Percentiles rank a stretch among this genome's conserved stretches.
phyloP scores from a whole-genome alignment of 2,113 vertebrate species.

The Crotalus tigris region DNA sequence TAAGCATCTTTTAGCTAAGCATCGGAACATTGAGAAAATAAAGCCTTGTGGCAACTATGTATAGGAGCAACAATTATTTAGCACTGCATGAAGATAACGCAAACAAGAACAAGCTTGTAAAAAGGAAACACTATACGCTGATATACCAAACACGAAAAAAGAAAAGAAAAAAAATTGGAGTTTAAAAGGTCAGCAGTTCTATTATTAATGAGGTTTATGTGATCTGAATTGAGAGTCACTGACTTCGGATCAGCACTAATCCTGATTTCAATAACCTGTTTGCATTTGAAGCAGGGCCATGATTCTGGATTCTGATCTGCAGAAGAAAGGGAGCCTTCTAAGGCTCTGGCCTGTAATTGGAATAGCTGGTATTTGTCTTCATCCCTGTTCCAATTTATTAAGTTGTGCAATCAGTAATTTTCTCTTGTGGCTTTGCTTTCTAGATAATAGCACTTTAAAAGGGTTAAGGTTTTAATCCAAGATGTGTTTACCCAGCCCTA shows the following conservation, averaged over 20 bases:
- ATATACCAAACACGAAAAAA: not conserved
- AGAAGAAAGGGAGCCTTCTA: not conserved
- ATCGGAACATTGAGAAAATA: not conserved
- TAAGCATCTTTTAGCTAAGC: not conserved
- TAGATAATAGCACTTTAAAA: slow-evolving; percentile 40
- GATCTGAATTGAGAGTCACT: not conserved
- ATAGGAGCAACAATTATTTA: not conserved
- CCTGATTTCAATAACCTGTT: slow-evolving; percentile 5
- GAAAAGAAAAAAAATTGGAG: not conserved
- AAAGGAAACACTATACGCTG: not conserved
- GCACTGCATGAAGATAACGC: not conserved
- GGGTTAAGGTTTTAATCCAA: slow-evolving; percentile 19
- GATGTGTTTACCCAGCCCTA: slow-evolving; percentile 24
- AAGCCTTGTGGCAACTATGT: not conserved
- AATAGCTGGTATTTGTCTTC: not conserved
- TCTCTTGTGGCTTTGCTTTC: slow-evolving; percentile 31
- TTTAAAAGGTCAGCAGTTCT: slow-evolving; percentile 34
- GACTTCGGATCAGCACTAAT: not conserved
- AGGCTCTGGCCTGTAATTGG: slow-evolving; percentile 24
- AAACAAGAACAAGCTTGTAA: not conserved
- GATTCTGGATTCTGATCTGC: not conserved
- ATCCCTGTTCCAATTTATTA: slow-evolving; percentile 7
- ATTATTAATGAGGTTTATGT: slow-evolving; percentile 38
- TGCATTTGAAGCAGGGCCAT: slow-evolving; percentile 21
- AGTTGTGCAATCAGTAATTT: fast-evolving